A percentile compares a stretch with the other conserved stretches of the same genome.
Conservation (phyloP, 2,888 invertebrate genomes). For the Pegoplata infirma region DNA sequence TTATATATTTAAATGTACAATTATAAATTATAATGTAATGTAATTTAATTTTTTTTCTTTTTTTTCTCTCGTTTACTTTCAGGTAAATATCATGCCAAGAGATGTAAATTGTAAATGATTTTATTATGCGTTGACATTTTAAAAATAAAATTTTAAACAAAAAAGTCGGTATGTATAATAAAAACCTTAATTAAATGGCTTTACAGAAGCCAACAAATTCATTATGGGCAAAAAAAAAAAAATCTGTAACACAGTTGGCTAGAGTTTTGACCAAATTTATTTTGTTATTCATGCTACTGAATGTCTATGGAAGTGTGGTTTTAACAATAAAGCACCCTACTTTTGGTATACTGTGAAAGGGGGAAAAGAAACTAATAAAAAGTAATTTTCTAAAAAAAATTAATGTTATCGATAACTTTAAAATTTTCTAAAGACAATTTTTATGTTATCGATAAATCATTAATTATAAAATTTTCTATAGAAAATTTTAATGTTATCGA, state of each 20-base stretch:
- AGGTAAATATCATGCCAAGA: conserved; percentile 42
- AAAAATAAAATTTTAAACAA: background rate
- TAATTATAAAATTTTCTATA: no score
- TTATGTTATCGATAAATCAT: no score
- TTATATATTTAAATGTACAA: conserved; percentile 37
- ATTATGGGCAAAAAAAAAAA: conserved; percentile 47
- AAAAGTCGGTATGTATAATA: conserved; percentile 28
- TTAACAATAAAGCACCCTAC: background rate
- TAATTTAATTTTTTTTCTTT: conserved; percentile 24
- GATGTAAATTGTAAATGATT: conserved; percentile 17
- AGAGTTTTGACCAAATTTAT: background rate
- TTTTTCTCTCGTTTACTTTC: conserved; percentile 29
- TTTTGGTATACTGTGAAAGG: no score
- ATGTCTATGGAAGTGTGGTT: background rate
- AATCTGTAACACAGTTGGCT: conserved; percentile 43
- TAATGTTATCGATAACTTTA: no score
- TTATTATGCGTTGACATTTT: conserved; percentile 50
- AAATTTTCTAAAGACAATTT: no score
- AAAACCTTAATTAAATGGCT: conserved; percentile 49
- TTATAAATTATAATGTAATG: conserved; percentile 45
- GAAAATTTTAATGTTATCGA: no score
- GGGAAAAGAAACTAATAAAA: no score
- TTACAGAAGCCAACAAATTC: conserved; percentile 50
- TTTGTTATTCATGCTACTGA: background rate
- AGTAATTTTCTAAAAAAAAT: no score